Base-by-base conservation (phyloP, 2,113 vertebrate species). In the Bufo bufo region DNA sequence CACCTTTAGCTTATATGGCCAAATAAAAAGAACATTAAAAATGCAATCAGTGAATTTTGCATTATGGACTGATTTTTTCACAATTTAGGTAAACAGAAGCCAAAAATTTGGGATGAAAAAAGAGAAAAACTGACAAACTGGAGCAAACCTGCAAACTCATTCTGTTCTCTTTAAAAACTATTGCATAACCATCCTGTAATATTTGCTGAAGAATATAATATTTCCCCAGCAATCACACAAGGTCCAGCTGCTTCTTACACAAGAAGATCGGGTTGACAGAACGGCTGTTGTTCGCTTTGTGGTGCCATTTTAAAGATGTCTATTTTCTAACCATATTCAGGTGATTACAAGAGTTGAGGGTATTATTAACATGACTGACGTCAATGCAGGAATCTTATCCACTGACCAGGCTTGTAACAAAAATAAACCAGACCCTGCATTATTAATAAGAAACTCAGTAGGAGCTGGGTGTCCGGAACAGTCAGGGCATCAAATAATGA, bases 331-430 rank as follows among this genome's bases (percentile, higher is more conserved):
- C 72, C 59, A 84, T 84, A 89, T 89, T 78, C 61, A 89, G 87
- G 87, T 89, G 87, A 89, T 89, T 89, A 84, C 82, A 84, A 84
- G 87, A n/a, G 61, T 49, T 78, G 17, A 89, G 87, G 81, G 87
- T 89, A 89, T 89, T 89, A 89, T 84, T 89, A 89, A 84, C 87
- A 78, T 56, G 72, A 58, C 81, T 89, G 87, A 89, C 87, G 87
- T 89, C 87, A 89, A 89, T 84, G 87, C 58, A 89, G 87, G 87
- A 89, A 89, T 84, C 87, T 84, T 89, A 89, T 89, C 87, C 87
- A 89, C 74, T 84, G 87, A 47, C 87, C 87, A 84, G 81, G 82
- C 87, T 88, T 71, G 87, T 56, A 88, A 58, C 58, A 75, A 88
- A 88, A 88, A 88, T 88, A 88, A 88, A 88, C 87, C 87, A 89